These are phyloP conservation scores for Myotis findleyi DNA, from an alignment of 2,797 vertebrate genomes.

Conservation along the genomic window DNA sequence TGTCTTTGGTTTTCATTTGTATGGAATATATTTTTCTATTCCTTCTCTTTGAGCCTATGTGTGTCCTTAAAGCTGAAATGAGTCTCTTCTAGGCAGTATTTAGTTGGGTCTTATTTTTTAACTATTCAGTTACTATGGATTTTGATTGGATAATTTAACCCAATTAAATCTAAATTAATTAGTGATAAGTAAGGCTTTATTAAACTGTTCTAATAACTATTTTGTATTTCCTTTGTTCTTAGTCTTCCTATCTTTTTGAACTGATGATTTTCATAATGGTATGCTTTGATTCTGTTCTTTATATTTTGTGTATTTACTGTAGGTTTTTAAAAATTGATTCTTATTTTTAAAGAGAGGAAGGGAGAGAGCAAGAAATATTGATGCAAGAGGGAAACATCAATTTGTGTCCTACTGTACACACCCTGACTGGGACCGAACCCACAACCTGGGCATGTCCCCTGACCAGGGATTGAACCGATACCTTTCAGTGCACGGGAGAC, in stretches of 20 bases:
- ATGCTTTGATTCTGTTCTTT: background rate
- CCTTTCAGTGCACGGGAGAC: no score
- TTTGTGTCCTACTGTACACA: no score
- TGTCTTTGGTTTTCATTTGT: background rate
- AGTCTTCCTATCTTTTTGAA: background rate
- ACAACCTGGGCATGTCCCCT: no score
- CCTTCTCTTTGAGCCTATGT: background rate
- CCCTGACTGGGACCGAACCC: no score
- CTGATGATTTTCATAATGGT: background rate
- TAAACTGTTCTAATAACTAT: background rate
- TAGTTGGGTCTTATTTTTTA: background rate
- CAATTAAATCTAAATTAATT: background rate
- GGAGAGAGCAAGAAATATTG: no score
- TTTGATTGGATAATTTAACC: background rate
- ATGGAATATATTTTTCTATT: background rate
- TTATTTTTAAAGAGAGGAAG: no score
- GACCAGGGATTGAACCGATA: no score
- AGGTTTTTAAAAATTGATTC: background rate
- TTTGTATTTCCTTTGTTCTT: background rate
- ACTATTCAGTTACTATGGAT: background rate
- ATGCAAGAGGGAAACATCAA: no score
- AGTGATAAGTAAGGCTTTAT: background rate
- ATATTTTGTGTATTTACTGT: background rate
- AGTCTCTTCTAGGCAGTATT: background rate
- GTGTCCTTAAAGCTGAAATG: background rate